Percentiles rank a stretch among this genome's conserved stretches.
Evolutionary conservation across 2,797 vertebrate genomes (phyloP).

Genomic region (Eospalax fontanierii): DNA sequence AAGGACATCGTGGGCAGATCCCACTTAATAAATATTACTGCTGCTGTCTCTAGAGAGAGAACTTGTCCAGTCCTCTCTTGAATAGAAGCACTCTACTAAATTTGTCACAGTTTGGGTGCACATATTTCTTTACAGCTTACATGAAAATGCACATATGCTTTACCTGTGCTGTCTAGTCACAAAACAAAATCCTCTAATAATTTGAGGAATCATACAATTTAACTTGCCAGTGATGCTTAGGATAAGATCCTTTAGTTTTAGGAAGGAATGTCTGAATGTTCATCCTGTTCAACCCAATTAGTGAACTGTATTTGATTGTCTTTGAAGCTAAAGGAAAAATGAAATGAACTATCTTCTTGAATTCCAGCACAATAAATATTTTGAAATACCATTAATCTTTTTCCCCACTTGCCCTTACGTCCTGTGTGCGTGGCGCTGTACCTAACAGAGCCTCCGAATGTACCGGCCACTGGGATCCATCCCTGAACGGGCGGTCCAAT

Average conservation of each 20-base stretch:
- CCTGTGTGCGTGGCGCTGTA: neutral
- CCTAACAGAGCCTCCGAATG: neutral
- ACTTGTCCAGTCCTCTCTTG: neutral
- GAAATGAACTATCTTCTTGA: neutral
- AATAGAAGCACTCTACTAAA: neutral
- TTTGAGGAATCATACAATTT: neutral
- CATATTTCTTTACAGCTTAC: constrained; percentile 32
- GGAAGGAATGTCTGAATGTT: neutral
- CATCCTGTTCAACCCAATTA: neutral
- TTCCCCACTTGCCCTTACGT: neutral
- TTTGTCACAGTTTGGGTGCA: neutral
- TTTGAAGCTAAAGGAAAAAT: constrained; percentile 17
- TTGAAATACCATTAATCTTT: neutral
- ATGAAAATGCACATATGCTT: constrained; percentile 54
- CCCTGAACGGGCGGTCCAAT: neutral
- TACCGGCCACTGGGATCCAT: neutral
- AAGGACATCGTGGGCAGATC: neutral
- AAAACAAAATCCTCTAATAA: constrained; percentile 21
- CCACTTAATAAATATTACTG: neutral
- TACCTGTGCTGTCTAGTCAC: constrained; percentile 15
- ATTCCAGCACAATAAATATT: constrained; percentile 6
- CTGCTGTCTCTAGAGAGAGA: neutral
- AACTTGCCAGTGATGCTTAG: neutral
- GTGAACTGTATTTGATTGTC: constrained; percentile 9
- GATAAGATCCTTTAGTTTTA: neutral